Evolutionary conservation across 2,888 invertebrate genomes (phyloP), one percentile per base, ranked within the genome.

Genomic region (Nysson spinosus): DNA sequence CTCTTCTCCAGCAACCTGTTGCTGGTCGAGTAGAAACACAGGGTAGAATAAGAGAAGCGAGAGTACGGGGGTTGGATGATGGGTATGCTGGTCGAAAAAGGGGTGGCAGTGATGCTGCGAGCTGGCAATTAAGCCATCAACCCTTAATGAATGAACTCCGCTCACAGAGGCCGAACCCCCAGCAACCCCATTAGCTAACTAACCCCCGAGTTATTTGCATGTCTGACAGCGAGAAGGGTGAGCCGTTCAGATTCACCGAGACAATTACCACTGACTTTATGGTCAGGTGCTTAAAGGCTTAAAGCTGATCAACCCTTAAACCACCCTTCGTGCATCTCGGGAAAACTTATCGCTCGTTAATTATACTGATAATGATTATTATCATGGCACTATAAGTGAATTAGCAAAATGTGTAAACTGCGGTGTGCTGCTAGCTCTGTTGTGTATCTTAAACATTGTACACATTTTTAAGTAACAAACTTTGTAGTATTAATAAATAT

Each of bases 141-240:
- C 83, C 85, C 83, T 86, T 86, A 86, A 86, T 86, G 85, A 86
- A 86, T 84, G 81, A 85, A 84, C 83, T 49, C 83, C 75, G 77
- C 73, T 79, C 55, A 43, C 39, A 43, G 61, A 32, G 49, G 69
- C 70, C 72, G 72, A 75, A 69, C 79, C 75, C n/a, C 76, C 67
- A 75, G 72, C 78, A 81, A 79, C 82, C 83, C 85, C 85, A 85
- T 86, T 85, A 85, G 84, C 83, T 83, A 86, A 86, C 86, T 85
- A 86, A 85, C 86, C 84, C n/a, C 85, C 82, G 81, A 82, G 86
- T 84, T 86, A 86, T 86, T 86, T 86, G 86, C 86, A 86, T 86
- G 85, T 84, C 84, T 80, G 76, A 75, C 69, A 72, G 61, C 68
- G 69, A 78, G n/a, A n/a, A n/a, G 77, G 73, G 77, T 75, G 81